Conservation (phyloP, 2,113 vertebrate species). For the Glareola pratincola region DNA sequence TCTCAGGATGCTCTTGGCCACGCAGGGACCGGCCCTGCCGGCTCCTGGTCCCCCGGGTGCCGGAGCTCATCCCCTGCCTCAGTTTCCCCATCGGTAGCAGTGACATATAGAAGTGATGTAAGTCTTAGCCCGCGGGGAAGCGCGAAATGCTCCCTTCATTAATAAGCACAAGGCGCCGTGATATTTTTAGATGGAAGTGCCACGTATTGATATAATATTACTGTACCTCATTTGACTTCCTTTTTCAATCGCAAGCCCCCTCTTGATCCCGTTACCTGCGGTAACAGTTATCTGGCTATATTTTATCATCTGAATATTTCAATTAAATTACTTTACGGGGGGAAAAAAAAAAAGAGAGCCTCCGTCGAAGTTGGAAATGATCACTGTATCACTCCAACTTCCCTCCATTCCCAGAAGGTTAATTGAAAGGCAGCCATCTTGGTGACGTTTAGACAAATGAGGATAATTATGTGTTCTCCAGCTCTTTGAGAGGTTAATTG, state of each 20-base stretch:
- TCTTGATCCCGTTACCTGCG: conserved; percentile 75
- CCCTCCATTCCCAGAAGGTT: conserved; percentile 80
- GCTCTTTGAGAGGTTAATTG: conserved; percentile 84
- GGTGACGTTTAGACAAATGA: conserved; percentile 83
- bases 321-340: conserved; percentile 76
- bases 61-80: neutral
- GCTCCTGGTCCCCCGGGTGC: fast-evolving
- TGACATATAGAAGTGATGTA: fast-evolving
- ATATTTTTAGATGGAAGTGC: conserved; percentile 41
- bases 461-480: conserved; percentile 83
- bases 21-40: fast-evolving
- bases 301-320: conserved; percentile 78
- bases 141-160: neutral
- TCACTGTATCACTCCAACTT: conserved; percentile 81
- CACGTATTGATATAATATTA: conserved; percentile 54
- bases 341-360: conserved; percentile 21
- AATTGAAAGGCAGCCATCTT: conserved; percentile 84
- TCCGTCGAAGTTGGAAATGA: conserved; percentile 76
- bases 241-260: conserved; percentile 30
- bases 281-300: conserved; percentile 67
- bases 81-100: neutral
- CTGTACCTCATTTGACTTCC: conserved; percentile 61
- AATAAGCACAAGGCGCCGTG: neutral
- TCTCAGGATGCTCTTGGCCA: neutral
- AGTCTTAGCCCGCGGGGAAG: neutral